A percentile compares a stretch with the other conserved stretches of the same genome.
Conservation (phyloP, 2,888 invertebrate species). For the Eupithecia abbreviata region DNA sequence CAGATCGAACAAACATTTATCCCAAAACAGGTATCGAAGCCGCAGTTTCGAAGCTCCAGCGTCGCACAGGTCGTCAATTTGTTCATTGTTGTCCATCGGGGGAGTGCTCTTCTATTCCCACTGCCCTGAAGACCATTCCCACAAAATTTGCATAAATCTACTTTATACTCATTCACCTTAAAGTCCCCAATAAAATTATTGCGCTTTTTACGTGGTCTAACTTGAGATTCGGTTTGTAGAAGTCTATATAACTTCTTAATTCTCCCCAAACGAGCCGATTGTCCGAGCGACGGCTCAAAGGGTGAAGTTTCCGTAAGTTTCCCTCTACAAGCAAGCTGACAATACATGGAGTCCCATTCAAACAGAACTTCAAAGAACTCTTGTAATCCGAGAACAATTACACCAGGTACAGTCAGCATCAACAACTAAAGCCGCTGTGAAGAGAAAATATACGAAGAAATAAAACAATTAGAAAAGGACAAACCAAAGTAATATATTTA, state of each 20-base stretch:
- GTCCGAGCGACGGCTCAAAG: conserved; percentile 4
- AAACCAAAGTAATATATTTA: no score
- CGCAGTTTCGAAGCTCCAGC: background rate
- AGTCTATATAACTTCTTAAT: background rate
- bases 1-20: no score
- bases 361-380: conserved; percentile 26
- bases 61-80: background rate
- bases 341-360: conserved; percentile 1
- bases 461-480: no score
- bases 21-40: no score
- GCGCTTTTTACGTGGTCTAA: conserved; percentile 57
- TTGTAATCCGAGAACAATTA: conserved; percentile 43
- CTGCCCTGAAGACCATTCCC: conserved; percentile 63
- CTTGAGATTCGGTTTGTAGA: conserved; percentile 25
- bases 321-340: background rate
- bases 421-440: no score
- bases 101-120: conserved; percentile 46
- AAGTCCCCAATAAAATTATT: conserved; percentile 79
- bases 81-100: background rate
- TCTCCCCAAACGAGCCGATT: background rate
- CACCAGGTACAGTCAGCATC: background rate
- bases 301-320: background rate
- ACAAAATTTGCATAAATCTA: conserved; percentile 81
- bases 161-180: conserved; percentile 84
- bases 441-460: no score